These are phyloP conservation scores for Lagopus leucura DNA, from an alignment of 2,113 vertebrate genomes.

Conservation along the genomic window DNA sequence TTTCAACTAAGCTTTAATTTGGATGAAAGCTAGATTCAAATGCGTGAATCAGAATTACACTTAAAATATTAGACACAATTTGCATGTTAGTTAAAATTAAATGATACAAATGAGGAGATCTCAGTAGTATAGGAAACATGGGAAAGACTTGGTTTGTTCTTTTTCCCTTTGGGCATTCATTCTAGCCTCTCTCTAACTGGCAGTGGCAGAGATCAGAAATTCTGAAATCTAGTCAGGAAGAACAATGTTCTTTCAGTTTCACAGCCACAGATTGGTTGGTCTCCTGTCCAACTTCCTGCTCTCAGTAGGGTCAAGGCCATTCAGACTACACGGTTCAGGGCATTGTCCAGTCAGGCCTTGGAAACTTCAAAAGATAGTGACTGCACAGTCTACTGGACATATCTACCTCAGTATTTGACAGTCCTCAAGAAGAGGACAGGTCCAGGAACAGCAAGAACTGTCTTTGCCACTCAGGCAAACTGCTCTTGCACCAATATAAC, in stretches of 20 bases:
- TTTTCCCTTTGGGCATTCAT: neutral
- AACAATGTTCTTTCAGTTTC: neutral
- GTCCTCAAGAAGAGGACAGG: neutral
- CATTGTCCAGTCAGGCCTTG: too few species aligned
- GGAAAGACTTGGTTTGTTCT: neutral
- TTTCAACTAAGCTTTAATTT: neutral
- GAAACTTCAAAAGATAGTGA: neutral
- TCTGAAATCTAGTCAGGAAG: neutral
- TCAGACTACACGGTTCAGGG: neutral
- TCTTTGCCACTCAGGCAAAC: neutral
- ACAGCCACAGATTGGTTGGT: neutral
- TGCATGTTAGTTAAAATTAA: neutral
- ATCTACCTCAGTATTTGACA: neutral
- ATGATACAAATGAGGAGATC: neutral
- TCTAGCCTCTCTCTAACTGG: neutral
- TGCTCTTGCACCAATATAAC: neutral
- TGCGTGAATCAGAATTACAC: neutral
- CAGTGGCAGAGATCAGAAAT: neutral
- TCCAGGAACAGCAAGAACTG: neutral
- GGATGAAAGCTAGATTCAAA: neutral
- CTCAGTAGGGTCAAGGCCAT: neutral
- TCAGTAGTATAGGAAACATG: neutral
- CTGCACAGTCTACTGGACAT: neutral
- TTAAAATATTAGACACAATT: neutral
- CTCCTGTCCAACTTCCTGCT: neutral